These are phyloP conservation scores for Chloromyia formosa DNA, from an alignment of 2,888 invertebrate genomes.

Conservation along the genomic window DNA sequence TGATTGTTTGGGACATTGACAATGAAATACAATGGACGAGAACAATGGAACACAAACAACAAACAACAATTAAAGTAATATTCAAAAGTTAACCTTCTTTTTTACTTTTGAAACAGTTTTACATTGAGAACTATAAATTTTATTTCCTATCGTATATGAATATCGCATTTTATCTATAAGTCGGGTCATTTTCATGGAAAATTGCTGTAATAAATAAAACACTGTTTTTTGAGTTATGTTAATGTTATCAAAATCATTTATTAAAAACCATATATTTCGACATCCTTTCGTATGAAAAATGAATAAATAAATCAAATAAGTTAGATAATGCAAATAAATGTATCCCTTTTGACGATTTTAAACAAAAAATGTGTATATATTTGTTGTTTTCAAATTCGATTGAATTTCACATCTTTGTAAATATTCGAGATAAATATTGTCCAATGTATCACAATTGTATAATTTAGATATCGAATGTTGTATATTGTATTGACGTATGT, in stretches of 20 bases:
- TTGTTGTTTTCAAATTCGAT: background rate
- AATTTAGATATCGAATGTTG: constrained; percentile 1
- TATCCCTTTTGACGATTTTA: constrained; percentile 1
- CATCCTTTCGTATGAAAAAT: constrained; percentile 20
- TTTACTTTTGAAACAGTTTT: background rate
- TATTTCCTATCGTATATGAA: constrained; percentile 41
- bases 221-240: constrained; percentile 6
- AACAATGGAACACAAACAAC: background rate
- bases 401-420: background rate
- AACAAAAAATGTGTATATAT: background rate
- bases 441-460: constrained; percentile 20
- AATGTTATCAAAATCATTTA: constrained; percentile 39
- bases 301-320: constrained; percentile 14
- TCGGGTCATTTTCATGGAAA: background rate
- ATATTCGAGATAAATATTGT: background rate
- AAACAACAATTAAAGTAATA: background rate
- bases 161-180: constrained; percentile 47
- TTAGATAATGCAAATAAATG: background rate
- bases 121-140: no score
- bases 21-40: background rate
- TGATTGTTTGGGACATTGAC: no score
- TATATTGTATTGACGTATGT: background rate
- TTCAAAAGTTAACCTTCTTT: background rate
- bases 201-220: constrained; percentile 17
- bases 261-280: constrained; percentile 16